Conservation (phyloP, 2,797 vertebrate genomes). For the Rhinophrynus dorsalis region DNA sequence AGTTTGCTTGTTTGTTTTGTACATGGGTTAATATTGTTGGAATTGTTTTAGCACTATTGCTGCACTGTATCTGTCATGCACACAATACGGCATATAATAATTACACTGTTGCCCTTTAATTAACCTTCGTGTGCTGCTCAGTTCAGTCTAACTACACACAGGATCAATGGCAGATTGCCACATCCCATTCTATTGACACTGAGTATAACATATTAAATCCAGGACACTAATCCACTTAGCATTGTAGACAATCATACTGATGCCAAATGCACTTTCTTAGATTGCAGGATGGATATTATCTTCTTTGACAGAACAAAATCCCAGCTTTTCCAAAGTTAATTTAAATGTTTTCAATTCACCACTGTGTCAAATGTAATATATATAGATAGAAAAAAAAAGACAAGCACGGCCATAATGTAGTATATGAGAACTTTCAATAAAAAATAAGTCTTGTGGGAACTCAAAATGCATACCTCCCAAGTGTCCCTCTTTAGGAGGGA, state of each 20-base stretch:
- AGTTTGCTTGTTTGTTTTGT: no score
- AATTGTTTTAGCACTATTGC: no score
- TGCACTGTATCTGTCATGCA: no score
- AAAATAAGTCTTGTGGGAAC: no score
- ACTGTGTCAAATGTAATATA: no score
- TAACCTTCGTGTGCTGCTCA: not conserved
- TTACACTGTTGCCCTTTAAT: constrained; percentile 7
- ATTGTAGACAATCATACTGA: not conserved
- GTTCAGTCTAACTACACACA: not conserved
- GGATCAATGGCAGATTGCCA: not conserved
- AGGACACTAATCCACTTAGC: not conserved
- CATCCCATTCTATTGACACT: not conserved
- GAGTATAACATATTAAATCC: not conserved
- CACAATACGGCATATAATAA: no score
- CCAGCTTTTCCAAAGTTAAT: not conserved
- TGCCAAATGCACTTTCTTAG: not conserved
- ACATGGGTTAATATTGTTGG: no score
- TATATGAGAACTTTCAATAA: no score
- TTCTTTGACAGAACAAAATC: not conserved
- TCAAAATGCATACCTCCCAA: no score
- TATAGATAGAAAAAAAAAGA: no score
- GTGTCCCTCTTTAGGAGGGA: no score
- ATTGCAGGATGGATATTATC: not conserved
- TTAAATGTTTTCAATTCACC: not conserved
- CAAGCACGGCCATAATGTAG: no score